Evolutionary conservation across 1,140 invertebrate genomes (phyloP).

Genomic region (Eumaeus atala): DNA sequence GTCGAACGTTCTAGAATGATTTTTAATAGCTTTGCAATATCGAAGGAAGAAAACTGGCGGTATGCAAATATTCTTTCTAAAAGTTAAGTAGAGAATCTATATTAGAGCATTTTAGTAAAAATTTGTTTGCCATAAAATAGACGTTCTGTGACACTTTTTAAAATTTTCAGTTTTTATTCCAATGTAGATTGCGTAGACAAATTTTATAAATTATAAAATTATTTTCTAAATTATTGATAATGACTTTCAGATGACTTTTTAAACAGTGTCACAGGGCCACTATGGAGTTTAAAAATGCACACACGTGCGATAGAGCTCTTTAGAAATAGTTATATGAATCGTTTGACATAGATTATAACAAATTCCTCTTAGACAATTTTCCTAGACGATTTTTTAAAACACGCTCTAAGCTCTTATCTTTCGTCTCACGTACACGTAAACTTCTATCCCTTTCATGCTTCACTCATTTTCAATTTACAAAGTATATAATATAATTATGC

Average conservation of each 20-base stretch:
- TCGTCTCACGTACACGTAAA: constrained; percentile 28
- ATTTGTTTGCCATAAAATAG: constrained; percentile 35
- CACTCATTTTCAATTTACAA: constrained; percentile 14
- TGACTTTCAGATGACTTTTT: not conserved
- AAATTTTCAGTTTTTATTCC: not conserved
- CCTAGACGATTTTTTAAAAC: constrained; percentile 42
- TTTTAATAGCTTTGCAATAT: constrained; percentile 20
- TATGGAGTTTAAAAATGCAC: constrained; percentile 35
- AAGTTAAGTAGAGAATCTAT: constrained; percentile 57
- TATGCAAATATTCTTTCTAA: constrained; percentile 26
- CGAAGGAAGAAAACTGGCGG: constrained; percentile 21
- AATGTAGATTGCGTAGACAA: constrained; percentile 31
- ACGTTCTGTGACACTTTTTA: constrained; percentile 21
- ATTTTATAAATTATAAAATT: constrained; percentile 40
- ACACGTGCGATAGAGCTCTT: constrained; percentile 25
- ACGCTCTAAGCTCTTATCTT: constrained; percentile 40
- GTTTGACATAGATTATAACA: constrained; percentile 39
- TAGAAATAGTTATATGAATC: constrained; percentile 28
- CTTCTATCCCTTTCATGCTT: constrained; percentile 28
- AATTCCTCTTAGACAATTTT: constrained; percentile 41
- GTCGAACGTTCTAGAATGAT: constrained; percentile 19
- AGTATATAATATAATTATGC: constrained; percentile 21
- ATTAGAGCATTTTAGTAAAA: constrained; percentile 53
- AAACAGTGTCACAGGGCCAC: constrained; percentile 19
- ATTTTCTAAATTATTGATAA: constrained; percentile 50